Evolutionary conservation across 1,140 invertebrate species (phyloP).

Genomic region (Teleopsis dalmanni): DNA sequence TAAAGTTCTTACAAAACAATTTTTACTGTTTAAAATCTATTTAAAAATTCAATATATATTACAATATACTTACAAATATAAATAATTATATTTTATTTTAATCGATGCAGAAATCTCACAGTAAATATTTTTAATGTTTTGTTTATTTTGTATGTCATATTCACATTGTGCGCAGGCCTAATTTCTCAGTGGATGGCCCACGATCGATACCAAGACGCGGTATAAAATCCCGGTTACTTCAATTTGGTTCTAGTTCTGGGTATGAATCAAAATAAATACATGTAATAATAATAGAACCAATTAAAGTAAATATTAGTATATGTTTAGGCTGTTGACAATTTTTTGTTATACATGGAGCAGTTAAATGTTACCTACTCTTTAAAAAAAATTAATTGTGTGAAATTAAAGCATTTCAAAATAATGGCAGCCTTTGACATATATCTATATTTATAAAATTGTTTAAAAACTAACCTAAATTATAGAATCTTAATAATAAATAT

Average conservation of each 20-base stretch:
- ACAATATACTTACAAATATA: neutral
- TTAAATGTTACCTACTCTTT: neutral
- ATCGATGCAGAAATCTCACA: too few species aligned
- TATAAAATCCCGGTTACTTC: slow-evolving; percentile 78
- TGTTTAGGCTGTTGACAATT: slow-evolving; percentile 56
- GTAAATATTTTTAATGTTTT: neutral
- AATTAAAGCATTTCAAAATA: slow-evolving; percentile 63
- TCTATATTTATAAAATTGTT: too few species aligned
- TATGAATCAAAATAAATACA: slow-evolving; percentile 47
- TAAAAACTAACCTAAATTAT: too few species aligned
- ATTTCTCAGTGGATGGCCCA: slow-evolving; percentile 66
- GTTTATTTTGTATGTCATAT: too few species aligned
- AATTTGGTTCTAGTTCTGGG: slow-evolving; percentile 80
- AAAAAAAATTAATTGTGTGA: slow-evolving; percentile 1
- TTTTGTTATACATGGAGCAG: neutral
- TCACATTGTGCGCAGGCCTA: too few species aligned
- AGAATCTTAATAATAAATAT: too few species aligned
- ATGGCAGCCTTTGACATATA: slow-evolving; percentile 48
- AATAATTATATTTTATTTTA: too few species aligned
- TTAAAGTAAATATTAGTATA: slow-evolving; percentile 35
- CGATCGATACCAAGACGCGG: slow-evolving; percentile 76
- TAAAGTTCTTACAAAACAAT: too few species aligned
- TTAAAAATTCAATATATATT: too few species aligned
- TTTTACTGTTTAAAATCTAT: too few species aligned
- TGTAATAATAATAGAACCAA: neutral